Base-by-base conservation (phyloP, 2,888 invertebrate species). In the Liopterus haemorrhoidalis region DNA sequence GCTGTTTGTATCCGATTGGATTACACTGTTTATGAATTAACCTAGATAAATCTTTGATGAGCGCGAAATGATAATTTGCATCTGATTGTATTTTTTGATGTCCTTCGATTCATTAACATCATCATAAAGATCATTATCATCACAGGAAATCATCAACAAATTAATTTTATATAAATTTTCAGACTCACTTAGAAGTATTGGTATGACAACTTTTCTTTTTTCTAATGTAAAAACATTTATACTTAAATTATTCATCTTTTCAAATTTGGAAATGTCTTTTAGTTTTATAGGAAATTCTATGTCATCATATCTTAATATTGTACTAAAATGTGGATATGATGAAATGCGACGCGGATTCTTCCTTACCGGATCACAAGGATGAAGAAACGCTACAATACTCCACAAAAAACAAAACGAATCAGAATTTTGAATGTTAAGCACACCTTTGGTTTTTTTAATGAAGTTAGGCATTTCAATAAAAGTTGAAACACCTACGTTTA, bases 351-450 rank as follows among this genome's bases (percentile, higher is more conserved):
- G n/a, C 12, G 24, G 6, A 39, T 48, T 6, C n/a, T 12, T 2
- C 1, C 20, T 30, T 4, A 24, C n/a, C n/a, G 54, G 53, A 42
- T 42, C 19, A 18, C 53, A 37, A 11, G 53, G 41, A 5, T 53
- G n/a, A n/a, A n/a, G n/a, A n/a, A n/a, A n/a, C n/a, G n/a, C n/a
- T n/a, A n/a, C n/a, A n/a, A n/a, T n/a, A n/a, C n/a, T n/a, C 52
- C 48, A 54, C 6, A 49, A 24, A 41, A 54, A 54, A 25, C 54
- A 54, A 30, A 37, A 52, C n/a, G 42, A 16, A 33, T 57, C 50
- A 15, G 48, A 32, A 37, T 56, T 57, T 41, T 46, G 11, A 4
- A 57, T 49, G 35, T 57, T 54, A n/a, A 54, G 37, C 5, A 55
- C 54, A 16, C 49, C 50, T 38, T 43, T 46, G 25, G 48, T 55